phyloP scores from a whole-genome alignment of 2,888 invertebrate genomes.

The Linnaemya vulpina region DNA sequence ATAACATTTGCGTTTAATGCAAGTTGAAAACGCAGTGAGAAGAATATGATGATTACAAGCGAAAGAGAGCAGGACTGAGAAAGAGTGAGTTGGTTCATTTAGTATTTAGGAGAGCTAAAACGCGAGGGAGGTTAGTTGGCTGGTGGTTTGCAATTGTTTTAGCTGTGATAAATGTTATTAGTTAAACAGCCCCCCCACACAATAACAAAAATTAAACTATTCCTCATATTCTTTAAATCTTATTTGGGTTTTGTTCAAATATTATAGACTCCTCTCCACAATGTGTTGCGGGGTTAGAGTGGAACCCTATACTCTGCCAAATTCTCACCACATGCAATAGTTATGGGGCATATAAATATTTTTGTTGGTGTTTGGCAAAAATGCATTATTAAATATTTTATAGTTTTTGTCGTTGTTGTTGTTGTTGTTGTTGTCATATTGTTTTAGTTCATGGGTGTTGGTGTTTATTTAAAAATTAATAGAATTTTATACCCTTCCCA shows the following conservation, averaged over 20 bases:
- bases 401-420: constrained; percentile 31
- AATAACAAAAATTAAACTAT: constrained; percentile 21
- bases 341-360: constrained; percentile 15
- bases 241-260: constrained; percentile 46
- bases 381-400: constrained; percentile 71
- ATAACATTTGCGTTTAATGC: constrained; percentile 20
- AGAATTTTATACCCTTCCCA: constrained; percentile 77
- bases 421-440: constrained; percentile 29
- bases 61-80: not conserved
- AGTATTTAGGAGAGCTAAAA: constrained; percentile 41
- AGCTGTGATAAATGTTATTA: constrained; percentile 58
- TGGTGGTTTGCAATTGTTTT: constrained; percentile 48
- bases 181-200: constrained; percentile 49
- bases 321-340: constrained; percentile 19
- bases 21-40: constrained; percentile 27
- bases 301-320: constrained; percentile 1
- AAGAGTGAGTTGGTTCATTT: constrained; percentile 29
- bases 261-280: not conserved
- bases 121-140: constrained; percentile 35
- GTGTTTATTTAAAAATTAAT: constrained; percentile 80
- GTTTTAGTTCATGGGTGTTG: constrained; percentile 63
- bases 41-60: constrained; percentile 36
- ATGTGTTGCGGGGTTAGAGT: constrained; percentile 26
- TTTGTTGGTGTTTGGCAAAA: constrained; percentile 69
- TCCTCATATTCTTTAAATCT: constrained; percentile 47